These are phyloP conservation scores for Buphagus erythrorhynchus DNA, from an alignment of 2,797 vertebrate genomes.

Conservation along the genomic window DNA sequence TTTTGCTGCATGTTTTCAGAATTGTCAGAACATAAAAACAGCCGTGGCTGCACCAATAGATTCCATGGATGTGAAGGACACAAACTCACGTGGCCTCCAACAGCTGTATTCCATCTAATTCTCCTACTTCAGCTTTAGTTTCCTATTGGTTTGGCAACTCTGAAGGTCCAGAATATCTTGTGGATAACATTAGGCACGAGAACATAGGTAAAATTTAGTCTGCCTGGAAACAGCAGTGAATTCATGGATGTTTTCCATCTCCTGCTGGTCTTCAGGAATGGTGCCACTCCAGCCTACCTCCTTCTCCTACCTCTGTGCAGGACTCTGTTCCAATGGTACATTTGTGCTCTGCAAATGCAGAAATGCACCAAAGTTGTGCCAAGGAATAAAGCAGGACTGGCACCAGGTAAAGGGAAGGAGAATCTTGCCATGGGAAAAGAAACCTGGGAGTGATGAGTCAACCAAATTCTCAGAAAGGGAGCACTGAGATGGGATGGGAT, in stretches of 20 bases:
- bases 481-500: not conserved
- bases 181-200: not conserved
- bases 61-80: not conserved
- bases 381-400: not conserved
- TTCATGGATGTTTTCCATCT: not conserved
- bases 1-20: not conserved
- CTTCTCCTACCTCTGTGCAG: not conserved
- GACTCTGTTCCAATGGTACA: not conserved
- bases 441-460: not conserved
- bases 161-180: not conserved
- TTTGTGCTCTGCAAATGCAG: not conserved
- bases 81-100: not conserved
- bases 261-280: not conserved
- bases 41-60: not conserved
- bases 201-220: not conserved
- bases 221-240: not conserved
- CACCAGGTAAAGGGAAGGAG: not conserved
- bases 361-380: not conserved
- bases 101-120: slow-evolving; percentile 48
- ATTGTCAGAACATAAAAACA: slow-evolving; percentile 14
- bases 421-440: not conserved
- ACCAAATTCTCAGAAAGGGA: not conserved
- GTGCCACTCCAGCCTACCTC: not conserved
- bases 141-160: not conserved
- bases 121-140: slow-evolving; percentile 9